Percentiles rank a stretch among this genome's conserved stretches.
Evolutionary conservation across 2,113 vertebrate genomes (phyloP).

Genomic region (Odontophorus gujanensis): DNA sequence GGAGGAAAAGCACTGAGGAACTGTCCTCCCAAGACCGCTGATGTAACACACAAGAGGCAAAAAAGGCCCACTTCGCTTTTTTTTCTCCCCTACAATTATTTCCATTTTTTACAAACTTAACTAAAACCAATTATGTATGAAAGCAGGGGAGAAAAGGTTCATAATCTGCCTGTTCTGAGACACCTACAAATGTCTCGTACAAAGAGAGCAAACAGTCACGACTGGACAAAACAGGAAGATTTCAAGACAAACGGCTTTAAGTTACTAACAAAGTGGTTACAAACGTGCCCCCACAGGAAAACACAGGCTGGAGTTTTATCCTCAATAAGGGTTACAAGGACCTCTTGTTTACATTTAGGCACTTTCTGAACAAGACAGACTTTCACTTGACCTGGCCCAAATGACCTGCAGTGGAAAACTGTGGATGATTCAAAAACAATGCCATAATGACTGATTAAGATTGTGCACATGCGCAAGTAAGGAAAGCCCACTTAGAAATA

Average conservation of each 20-base stretch:
- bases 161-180: not conserved
- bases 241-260: slow-evolving; percentile 42
- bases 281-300: not conserved
- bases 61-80: not conserved
- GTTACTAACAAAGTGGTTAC: slow-evolving; percentile 4
- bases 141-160: not conserved
- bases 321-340: not conserved
- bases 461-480: not conserved
- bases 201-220: slow-evolving; percentile 1
- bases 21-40: not conserved
- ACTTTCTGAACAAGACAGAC: not conserved
- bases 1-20: not conserved
- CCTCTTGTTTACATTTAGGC: not conserved
- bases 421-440: not conserved
- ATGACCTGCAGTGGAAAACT: not conserved
- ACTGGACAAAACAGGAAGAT: slow-evolving; percentile 66
- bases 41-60: not conserved
- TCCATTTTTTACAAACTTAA: not conserved
- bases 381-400: not conserved
- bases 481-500: not conserved
- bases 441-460: fast-evolving
- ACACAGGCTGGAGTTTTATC: not conserved
- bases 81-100: not conserved
- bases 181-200: slow-evolving; percentile 17
- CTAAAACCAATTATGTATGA: not conserved